Conservation (phyloP, 2,797 vertebrate genomes). For the Tiaroga cobitis region DNA sequence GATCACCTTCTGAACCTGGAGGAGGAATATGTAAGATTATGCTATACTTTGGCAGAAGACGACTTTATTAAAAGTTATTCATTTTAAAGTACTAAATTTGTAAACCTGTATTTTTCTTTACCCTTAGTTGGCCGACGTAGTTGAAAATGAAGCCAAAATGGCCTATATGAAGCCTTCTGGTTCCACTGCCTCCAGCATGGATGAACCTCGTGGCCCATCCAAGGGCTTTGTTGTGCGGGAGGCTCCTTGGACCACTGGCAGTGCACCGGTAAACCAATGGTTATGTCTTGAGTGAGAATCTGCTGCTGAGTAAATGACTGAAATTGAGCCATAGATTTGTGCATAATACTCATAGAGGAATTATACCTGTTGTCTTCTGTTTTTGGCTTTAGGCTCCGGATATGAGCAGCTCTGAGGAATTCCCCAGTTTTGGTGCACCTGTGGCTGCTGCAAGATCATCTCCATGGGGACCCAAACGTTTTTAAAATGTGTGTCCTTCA, state of each 20-base stretch:
- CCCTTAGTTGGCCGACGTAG: conserved; percentile 88
- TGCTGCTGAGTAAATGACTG: background rate
- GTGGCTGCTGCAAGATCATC: conserved; percentile 90
- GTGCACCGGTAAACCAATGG: conserved; percentile 85
- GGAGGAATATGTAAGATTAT: conserved; percentile 92
- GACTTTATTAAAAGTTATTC: background rate
- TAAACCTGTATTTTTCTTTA: background rate
- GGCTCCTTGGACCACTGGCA: conserved; percentile 91
- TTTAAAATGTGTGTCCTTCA: conserved; percentile 77
- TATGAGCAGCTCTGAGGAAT: conserved; percentile 99
- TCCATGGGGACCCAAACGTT: conserved; percentile 98
- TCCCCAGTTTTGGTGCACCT: conserved; percentile 96
- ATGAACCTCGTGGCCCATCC: conserved; percentile 89
- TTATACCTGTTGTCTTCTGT: background rate
- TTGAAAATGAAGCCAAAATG: conserved; percentile 92
- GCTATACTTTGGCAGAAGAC: background rate
- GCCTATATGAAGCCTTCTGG: conserved; percentile 88
- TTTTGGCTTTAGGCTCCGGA: conserved; percentile 87
- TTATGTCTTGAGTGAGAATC: too few relatives aligned
- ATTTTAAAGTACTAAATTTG: background rate
- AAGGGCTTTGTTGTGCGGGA: conserved; percentile 99
- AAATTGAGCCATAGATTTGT: background rate
- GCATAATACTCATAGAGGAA: background rate
- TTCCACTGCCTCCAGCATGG: conserved; percentile 74
- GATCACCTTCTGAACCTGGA: conserved; percentile 98